phyloP scores from a whole-genome alignment of 2,797 vertebrate genomes.

The Lepilemur ruficaudatus region DNA sequence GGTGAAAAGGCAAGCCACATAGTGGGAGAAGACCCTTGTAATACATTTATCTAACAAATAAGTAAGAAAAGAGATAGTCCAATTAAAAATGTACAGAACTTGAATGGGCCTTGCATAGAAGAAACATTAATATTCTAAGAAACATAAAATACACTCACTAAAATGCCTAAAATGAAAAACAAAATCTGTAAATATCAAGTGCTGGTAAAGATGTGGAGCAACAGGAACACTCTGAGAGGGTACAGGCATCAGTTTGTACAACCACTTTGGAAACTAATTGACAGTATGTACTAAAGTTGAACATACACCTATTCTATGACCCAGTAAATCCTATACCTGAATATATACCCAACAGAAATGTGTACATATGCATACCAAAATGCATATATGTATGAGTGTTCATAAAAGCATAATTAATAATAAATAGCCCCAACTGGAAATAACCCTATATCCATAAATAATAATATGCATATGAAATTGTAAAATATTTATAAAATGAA shows the following conservation, averaged over 20 bases:
- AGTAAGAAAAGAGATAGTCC: not conserved
- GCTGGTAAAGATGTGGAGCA: not conserved
- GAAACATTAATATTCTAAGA: not conserved
- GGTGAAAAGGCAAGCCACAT: not conserved
- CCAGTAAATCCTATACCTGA: not conserved
- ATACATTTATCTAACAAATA: not conserved
- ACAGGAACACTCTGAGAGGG: not conserved
- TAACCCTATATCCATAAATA: not conserved
- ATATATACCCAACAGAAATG: not conserved
- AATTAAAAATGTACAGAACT: not conserved
- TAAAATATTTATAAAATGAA: not conserved
- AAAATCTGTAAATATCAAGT: not conserved
- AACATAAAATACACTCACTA: not conserved
- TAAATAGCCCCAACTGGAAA: not conserved
- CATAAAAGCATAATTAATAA: not conserved
- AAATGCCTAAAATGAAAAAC: conserved; percentile 3
- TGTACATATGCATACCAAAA: not conserved
- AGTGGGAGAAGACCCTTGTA: not conserved
- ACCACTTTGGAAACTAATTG: not conserved
- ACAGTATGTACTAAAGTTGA: not conserved
- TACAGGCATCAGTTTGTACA: not conserved
- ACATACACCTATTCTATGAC: not conserved
- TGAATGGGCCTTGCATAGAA: not conserved
- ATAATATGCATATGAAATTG: not conserved
- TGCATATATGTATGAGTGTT: not conserved